Percentiles rank a stretch among this genome's conserved stretches.
Conservation (phyloP, 1,140 invertebrate species). For the Thaumatotibia leucotreta region DNA sequence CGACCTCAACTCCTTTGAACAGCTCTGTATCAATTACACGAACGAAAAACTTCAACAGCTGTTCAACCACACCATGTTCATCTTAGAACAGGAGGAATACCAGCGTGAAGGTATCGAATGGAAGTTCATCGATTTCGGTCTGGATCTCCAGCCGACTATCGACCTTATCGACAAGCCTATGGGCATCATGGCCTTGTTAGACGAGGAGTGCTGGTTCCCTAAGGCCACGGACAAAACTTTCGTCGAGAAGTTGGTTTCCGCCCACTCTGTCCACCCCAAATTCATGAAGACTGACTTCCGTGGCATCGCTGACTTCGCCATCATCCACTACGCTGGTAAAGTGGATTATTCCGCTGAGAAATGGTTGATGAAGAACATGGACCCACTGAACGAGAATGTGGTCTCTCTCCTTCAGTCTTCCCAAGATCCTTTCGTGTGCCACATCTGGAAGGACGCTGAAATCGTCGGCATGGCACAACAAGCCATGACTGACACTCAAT, state of each 20-base stretch:
- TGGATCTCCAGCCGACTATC: constrained; percentile 99
- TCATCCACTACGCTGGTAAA: constrained; percentile 99
- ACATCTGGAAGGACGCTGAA: constrained; percentile 99
- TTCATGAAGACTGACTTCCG: constrained; percentile 99
- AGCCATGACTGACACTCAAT: constrained; percentile 95
- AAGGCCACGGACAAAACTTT: constrained; percentile 99
- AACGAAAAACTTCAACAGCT: constrained; percentile 99
- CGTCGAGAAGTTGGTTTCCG: constrained; percentile 96
- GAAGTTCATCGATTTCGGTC: constrained; percentile 99
- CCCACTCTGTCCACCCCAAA: constrained; percentile 97
- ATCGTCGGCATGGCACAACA: constrained; percentile 99
- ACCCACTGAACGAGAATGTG: constrained; percentile 99
- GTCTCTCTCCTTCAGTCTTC: constrained; percentile 97
- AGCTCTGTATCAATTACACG: constrained; percentile 99
- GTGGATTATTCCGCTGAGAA: constrained; percentile 98
- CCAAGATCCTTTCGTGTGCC: constrained; percentile 96
- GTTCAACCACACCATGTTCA: constrained; percentile 99
- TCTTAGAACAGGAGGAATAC: constrained; percentile 99
- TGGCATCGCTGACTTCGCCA: constrained; percentile 96
- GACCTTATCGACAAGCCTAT: constrained; percentile 99
- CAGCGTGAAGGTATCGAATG: constrained; percentile 99
- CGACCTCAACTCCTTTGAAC: constrained; percentile 98
- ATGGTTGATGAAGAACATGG: constrained; percentile 99
- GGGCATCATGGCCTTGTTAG: constrained; percentile 98
- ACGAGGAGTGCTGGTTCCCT: constrained; percentile 99